These are phyloP conservation scores for Sphaerophoria taeniata DNA, from an alignment of 2,888 invertebrate genomes.

Conservation along the genomic window DNA sequence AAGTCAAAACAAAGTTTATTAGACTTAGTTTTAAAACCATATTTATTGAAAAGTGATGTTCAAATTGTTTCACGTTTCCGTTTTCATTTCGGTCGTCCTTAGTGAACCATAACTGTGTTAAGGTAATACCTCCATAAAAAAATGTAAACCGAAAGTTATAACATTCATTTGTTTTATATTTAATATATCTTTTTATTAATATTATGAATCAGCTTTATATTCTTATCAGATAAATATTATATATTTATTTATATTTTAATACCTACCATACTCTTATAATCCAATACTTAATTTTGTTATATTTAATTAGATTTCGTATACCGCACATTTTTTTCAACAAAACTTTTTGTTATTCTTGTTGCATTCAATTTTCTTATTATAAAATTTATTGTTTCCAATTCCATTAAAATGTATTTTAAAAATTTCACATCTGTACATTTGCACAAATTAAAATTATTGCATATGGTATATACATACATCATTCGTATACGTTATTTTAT, in stretches of 20 bases:
- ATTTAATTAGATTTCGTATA: constrained; percentile 71
- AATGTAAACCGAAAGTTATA: constrained; percentile 8
- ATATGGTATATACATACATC: constrained; percentile 55
- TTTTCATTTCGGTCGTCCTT: too few species aligned
- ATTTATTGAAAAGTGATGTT: too few species aligned
- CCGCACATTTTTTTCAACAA: constrained; percentile 45
- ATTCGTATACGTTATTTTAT: constrained; percentile 55
- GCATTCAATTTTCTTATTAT: constrained; percentile 52
- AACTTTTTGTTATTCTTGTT: constrained; percentile 31
- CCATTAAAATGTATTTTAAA: constrained; percentile 66
- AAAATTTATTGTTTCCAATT: constrained; percentile 72
- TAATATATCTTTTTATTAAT: constrained; percentile 71
- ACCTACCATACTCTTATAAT: constrained; percentile 56
- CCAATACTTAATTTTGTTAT: constrained; percentile 22
- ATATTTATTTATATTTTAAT: constrained; percentile 71
- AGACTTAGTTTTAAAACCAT: too few species aligned
- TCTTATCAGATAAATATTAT: constrained; percentile 72
- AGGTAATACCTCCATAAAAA: too few species aligned
- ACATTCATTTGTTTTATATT: constrained; percentile 70
- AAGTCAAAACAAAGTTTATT: too few species aligned
- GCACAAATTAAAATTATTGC: constrained; percentile 44
- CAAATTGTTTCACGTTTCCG: too few species aligned
- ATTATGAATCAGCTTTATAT: constrained; percentile 60
- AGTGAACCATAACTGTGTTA: too few species aligned
- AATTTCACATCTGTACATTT: constrained; percentile 70